Evolutionary conservation across 2,797 vertebrate species (phyloP).

Genomic region (Taenioides sp.): DNA sequence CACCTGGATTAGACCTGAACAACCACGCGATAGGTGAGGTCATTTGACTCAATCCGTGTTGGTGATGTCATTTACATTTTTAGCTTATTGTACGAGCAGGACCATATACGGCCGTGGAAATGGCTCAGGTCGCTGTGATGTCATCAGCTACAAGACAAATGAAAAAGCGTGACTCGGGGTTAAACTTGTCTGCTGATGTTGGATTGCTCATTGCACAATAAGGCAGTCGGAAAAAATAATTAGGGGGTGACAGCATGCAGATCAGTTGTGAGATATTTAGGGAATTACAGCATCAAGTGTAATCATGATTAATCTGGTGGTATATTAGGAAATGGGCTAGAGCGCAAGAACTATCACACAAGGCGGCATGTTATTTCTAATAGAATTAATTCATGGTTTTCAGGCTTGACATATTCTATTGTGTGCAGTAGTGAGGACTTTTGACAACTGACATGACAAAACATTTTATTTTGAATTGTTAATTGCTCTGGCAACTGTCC

Average conservation of each 20-base stretch:
- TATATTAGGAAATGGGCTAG: too few relatives aligned
- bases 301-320: too few relatives aligned
- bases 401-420: too few relatives aligned
- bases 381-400: too few relatives aligned
- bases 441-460: too few relatives aligned
- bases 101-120: conserved; percentile 1
- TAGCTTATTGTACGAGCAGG: too few relatives aligned
- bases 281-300: background rate
- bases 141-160: background rate
- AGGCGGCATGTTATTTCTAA: too few relatives aligned
- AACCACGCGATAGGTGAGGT: conserved; percentile 16
- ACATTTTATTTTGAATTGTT: too few relatives aligned
- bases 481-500: too few relatives aligned
- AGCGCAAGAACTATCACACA: too few relatives aligned
- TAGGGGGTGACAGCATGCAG: background rate
- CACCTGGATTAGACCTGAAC: conserved; percentile 36
- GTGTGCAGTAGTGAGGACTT: too few relatives aligned
- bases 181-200: background rate
- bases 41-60: conserved; percentile 4
- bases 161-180: background rate
- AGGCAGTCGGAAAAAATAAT: background rate
- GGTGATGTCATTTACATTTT: background rate
- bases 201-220: background rate
- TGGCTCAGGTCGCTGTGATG: background rate
- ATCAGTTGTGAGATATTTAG: background rate